Evolutionary conservation across 2,113 vertebrate genomes (phyloP).

Genomic region (Athene cunicularia): DNA sequence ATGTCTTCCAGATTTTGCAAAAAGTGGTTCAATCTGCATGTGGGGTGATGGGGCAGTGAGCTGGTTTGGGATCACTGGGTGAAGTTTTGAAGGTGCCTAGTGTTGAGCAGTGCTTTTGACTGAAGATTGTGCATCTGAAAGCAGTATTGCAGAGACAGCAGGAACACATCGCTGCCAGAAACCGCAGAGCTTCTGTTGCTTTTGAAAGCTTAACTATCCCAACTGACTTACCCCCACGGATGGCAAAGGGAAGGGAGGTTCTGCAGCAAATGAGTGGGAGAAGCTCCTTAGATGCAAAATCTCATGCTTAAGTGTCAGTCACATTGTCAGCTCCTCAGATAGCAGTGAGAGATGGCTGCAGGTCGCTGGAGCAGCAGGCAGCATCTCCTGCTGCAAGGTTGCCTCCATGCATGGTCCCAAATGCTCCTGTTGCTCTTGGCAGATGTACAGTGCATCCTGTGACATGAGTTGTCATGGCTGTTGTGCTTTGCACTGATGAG

Average conservation of each 20-base stretch:
- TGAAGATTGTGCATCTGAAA: background rate
- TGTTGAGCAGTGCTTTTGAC: rapidly evolving
- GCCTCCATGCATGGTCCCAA: rapidly evolving
- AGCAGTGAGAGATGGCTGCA: rapidly evolving
- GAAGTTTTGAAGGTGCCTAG: background rate
- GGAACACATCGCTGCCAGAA: background rate
- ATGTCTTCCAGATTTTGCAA: background rate
- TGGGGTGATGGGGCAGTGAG: background rate
- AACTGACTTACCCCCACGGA: background rate
- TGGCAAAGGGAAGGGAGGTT: background rate
- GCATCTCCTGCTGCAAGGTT: background rate
- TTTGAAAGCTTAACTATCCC: background rate
- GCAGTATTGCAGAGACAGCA: background rate
- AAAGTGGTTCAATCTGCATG: background rate
- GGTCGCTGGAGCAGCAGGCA: background rate
- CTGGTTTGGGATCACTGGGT: background rate
- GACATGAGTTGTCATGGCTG: background rate
- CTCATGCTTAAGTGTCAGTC: background rate
- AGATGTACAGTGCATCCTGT: background rate
- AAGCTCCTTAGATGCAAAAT: background rate
- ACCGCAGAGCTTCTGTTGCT: background rate
- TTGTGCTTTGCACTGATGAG: background rate
- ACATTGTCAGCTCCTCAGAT: background rate
- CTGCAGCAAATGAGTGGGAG: background rate
- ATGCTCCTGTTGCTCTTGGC: background rate